phyloP scores from a whole-genome alignment of 1,140 invertebrate species.

The Armadillidium nasatum region DNA sequence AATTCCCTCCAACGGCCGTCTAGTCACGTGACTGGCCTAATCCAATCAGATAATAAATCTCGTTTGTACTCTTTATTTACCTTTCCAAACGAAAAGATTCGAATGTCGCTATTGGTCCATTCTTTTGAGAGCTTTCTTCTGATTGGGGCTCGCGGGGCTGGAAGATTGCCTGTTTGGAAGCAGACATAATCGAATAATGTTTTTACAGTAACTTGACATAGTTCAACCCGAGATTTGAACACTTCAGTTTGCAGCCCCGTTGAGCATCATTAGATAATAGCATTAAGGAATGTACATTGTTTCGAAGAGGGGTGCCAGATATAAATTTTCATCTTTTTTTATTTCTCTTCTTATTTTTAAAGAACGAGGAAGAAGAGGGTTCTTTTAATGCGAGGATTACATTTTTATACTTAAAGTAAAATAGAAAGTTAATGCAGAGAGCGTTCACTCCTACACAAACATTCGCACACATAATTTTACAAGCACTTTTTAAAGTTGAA shows the following conservation, averaged over 20 bases:
- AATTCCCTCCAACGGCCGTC: conserved; percentile 21
- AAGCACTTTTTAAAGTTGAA: too few relatives aligned
- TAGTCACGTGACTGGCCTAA: conserved; percentile 36
- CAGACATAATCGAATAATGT: conserved; percentile 33
- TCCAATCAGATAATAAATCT: conserved; percentile 42
- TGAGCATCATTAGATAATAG: conserved; percentile 31
- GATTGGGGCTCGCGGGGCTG: conserved; percentile 26
- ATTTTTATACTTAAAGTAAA: too few relatives aligned
- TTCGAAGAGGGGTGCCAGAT: conserved; percentile 11
- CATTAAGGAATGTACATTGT: conserved; percentile 13
- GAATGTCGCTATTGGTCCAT: conserved; percentile 24
- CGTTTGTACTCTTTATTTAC: conserved; percentile 41
- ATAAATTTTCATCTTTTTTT: neutral
- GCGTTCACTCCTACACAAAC: too few relatives aligned
- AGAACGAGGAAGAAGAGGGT: neutral
- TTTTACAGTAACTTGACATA: conserved; percentile 33
- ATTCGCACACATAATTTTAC: too few relatives aligned
- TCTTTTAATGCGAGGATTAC: neutral
- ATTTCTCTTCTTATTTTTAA: neutral
- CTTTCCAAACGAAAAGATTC: conserved; percentile 27
- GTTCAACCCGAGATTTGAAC: conserved; percentile 33
- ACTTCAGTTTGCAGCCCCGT: conserved; percentile 29
- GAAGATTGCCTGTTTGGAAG: conserved; percentile 38
- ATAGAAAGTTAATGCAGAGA: too few relatives aligned
- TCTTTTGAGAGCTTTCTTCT: neutral